Base-by-base conservation (phyloP, 2,888 invertebrate species). In the Patella ulyssiponensis region DNA sequence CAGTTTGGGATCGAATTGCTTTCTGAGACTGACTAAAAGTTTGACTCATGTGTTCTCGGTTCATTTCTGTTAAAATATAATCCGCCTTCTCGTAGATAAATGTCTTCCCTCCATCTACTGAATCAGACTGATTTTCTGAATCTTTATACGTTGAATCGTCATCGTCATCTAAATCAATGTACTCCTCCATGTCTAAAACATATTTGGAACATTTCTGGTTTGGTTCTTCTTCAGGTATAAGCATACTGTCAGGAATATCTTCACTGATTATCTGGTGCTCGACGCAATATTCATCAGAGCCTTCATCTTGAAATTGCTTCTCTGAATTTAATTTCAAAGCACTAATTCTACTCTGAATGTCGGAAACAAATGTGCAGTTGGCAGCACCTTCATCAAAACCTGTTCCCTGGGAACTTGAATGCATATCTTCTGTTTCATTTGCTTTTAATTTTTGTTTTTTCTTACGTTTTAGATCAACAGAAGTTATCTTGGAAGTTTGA, bases 131-230 rank as follows among this genome's bases (percentile, higher is more conserved):
- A 44, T 44, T 44, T 27, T 70, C n/a, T 14, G 15, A 2, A 3
- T 74, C 51, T 23, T 73, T 75, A 11, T 58, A 58, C 20, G 64
- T 52, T n/a, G 9, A n/a, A 54, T 80, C 75, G 12, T 64, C 23
- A 17, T 75, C 75, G 56, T 79, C 75, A 14, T 77, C 73, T 51
- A 73, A 51, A 20, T 73, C 64, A n/a, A 44, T 58, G 20, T 79
- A 51, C 51, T 33, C 33, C 17, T 75, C 52, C 51, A n/a, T 69
- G 15, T 52, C 78, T 17, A 74, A 64, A 17, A 77, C 69, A 51
- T 77, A 69, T 51, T 64, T 58, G 23, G 74, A 64, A 54, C 64
- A 64, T 64, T 64, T 64, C 23, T 64, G 64, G 64, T 64, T 23
- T 64, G 64, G 64, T 20, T 64, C 64, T n/a, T 64, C 64, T 64